Evolutionary conservation across 2,113 vertebrate genomes (phyloP).

Genomic region (Lanius collurio): DNA sequence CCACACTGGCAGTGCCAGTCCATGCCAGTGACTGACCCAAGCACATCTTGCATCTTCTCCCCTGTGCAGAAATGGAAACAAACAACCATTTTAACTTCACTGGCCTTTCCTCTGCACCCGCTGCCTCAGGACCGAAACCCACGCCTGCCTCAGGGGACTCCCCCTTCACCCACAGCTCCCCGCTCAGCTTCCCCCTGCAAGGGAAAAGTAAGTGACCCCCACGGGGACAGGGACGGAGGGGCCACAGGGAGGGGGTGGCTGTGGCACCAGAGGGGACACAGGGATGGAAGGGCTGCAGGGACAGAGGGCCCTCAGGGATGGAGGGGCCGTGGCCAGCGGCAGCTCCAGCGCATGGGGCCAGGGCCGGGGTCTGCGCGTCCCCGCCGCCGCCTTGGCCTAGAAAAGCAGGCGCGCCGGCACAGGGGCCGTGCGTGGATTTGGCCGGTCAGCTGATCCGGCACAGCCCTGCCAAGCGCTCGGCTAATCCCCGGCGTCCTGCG

Average conservation of each 20-base stretch:
- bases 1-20: fast-evolving
- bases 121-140: conserved; percentile 95
- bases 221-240: fast-evolving
- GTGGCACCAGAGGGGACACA: neutral
- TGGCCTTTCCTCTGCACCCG: conserved; percentile 84
- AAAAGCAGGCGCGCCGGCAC: neutral
- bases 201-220: conserved; percentile 87
- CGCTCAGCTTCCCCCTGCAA: conserved; percentile 88
- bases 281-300: too few relatives aligned
- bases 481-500: conserved; percentile 44
- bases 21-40: neutral
- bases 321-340: too few relatives aligned
- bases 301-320: too few relatives aligned
- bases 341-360: too few relatives aligned
- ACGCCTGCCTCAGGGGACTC: conserved; percentile 89
- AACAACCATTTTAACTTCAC: conserved; percentile 93
- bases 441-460: conserved; percentile 21
- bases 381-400: neutral
- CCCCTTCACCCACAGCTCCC: conserved; percentile 88
- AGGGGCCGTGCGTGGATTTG: conserved; percentile 20
- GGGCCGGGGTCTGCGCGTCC: neutral
- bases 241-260: neutral
- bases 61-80: conserved; percentile 85
- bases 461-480: neutral
- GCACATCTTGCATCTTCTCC: conserved; percentile 15